Percentiles rank a stretch among this genome's conserved stretches.
Conservation (phyloP, 2,113 vertebrate genomes). For the Neomonachus schauinslandi region DNA sequence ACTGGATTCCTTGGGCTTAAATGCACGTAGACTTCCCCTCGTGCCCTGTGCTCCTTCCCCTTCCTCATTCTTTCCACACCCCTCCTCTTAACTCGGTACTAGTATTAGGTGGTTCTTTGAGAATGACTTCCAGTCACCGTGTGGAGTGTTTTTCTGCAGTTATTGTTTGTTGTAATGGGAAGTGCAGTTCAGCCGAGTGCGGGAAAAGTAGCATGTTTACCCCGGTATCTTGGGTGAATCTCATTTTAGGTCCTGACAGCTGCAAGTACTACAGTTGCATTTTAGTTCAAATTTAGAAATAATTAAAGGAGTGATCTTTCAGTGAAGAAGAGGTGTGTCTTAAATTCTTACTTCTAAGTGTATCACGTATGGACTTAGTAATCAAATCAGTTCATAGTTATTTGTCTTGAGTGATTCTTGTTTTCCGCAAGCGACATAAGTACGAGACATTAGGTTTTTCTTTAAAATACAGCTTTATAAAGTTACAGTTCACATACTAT, state of each 20-base stretch:
- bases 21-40: neutral
- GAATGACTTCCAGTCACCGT: neutral
- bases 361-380: neutral
- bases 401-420: neutral
- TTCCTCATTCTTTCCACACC: constrained; percentile 62
- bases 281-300: constrained; percentile 25
- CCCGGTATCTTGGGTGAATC: neutral
- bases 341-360: neutral
- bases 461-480: neutral
- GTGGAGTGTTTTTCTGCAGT: neutral
- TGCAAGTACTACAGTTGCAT: neutral
- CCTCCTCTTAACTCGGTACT: neutral
- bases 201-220: constrained; percentile 1
- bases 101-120: neutral
- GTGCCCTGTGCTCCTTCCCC: neutral
- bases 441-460: neutral
- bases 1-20: neutral
- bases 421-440: neutral
- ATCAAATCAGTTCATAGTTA: constrained; percentile 11
- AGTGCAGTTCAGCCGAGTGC: neutral
- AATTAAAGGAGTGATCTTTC: neutral
- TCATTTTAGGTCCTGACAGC: neutral
- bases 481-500: neutral
- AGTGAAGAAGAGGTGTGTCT: neutral
- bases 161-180: constrained; percentile 45